These are phyloP conservation scores for Hapalemur alaotrensis DNA, from an alignment of 2,797 vertebrate genomes.

Conservation along the genomic window DNA sequence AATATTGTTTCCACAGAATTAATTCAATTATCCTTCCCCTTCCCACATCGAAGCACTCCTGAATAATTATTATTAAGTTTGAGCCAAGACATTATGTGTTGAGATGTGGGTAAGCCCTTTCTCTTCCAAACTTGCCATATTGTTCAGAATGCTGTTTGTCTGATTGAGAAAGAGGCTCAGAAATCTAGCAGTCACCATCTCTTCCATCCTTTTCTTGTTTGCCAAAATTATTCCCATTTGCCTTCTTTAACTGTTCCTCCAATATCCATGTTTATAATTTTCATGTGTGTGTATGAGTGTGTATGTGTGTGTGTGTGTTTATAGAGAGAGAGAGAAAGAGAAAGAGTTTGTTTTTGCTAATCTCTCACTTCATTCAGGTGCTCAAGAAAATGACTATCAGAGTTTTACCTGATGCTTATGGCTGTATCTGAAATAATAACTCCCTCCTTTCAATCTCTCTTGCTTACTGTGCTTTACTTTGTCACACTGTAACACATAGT, in stretches of 20 bases:
- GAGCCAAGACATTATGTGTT: neutral
- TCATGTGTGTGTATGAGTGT: no score
- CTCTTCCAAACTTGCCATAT: neutral
- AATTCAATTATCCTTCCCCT: neutral
- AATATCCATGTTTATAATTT: neutral
- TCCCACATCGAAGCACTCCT: neutral
- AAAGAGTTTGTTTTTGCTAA: neutral
- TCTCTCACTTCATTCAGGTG: neutral
- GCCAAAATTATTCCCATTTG: neutral
- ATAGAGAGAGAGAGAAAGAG: neutral
- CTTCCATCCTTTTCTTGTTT: neutral
- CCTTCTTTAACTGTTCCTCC: neutral
- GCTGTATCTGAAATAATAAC: neutral
- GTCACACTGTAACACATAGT: neutral
- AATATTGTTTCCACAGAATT: neutral
- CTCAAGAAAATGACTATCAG: neutral
- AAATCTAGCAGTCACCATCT: neutral
- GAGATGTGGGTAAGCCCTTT: neutral
- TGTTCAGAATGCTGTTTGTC: neutral
- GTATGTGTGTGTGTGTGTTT: accelerated
- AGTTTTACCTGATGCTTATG: neutral
- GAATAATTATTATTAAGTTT: neutral
- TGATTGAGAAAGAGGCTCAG: neutral
- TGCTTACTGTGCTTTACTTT: neutral
- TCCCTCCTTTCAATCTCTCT: neutral